A percentile compares a stretch with the other conserved stretches of the same genome.
Evolutionary conservation across 2,888 invertebrate species (phyloP).

Genomic region (Tromatobia lineatoria): DNA sequence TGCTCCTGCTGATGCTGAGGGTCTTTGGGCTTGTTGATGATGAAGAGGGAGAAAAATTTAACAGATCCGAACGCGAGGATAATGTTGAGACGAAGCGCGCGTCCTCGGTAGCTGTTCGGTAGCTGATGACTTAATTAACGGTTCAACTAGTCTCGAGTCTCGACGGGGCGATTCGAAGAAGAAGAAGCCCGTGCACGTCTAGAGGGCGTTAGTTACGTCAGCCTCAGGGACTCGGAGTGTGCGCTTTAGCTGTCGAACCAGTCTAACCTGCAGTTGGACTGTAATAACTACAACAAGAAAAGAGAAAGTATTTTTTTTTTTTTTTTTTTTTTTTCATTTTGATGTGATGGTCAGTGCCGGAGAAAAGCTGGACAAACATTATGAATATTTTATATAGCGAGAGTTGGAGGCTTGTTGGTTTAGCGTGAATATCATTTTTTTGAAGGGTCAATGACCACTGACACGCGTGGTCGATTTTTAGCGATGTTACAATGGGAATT

Average conservation of each 20-base stretch:
- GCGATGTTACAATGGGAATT: conserved; percentile 8
- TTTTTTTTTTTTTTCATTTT: background rate
- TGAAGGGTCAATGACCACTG: conserved; percentile 59
- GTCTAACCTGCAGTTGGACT: conserved; percentile 3
- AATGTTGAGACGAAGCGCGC: conserved; percentile 38
- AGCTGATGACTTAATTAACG: conserved; percentile 84
- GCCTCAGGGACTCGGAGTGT: background rate
- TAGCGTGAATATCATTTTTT: conserved; percentile 39
- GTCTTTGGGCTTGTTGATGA: background rate
- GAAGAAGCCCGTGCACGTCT: conserved; percentile 13
- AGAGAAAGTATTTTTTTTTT: conserved; percentile 31
- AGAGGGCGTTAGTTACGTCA: conserved; percentile 10
- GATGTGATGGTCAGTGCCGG: conserved; percentile 5
- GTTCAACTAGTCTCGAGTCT: conserved; percentile 54
- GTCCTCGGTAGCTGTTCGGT: conserved; percentile 81
- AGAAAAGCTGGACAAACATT: conserved; percentile 79
- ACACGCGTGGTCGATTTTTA: conserved; percentile 68
- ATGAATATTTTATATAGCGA: conserved; percentile 76
- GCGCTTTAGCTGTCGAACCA: background rate
- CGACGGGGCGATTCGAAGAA: conserved; percentile 1
- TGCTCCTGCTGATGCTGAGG: background rate
- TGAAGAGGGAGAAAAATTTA: background rate
- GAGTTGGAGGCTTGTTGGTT: conserved; percentile 51
- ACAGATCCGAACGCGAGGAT: conserved; percentile 21
- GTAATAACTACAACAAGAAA: conserved; percentile 4